Conservation (phyloP, 2,113 vertebrate species). For the Oryctolagus cuniculus region DNA sequence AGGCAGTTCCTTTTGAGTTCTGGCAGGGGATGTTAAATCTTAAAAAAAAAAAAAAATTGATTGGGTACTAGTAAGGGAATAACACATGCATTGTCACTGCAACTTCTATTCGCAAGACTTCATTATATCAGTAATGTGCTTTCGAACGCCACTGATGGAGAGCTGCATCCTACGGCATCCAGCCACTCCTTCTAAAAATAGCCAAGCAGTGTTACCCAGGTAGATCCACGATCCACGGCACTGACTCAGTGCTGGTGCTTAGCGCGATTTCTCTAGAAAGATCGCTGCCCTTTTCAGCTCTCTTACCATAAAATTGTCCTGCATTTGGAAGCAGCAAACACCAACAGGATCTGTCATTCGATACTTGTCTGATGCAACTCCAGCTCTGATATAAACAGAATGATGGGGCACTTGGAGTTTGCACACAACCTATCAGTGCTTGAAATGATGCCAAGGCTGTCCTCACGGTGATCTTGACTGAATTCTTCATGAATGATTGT, state of each 20-base stretch:
- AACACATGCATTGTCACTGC: slow-evolving; percentile 9
- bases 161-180: accelerated
- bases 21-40: slow-evolving; percentile 67
- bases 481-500: background rate
- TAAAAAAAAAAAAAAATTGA: slow-evolving; percentile 67
- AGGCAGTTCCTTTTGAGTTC: slow-evolving; percentile 55
- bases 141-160: background rate
- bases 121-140: background rate
- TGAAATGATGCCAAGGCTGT: accelerated
- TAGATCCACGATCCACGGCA: background rate
- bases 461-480: accelerated
- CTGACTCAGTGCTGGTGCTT: background rate
- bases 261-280: background rate
- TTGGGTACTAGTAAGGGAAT: slow-evolving; percentile 60
- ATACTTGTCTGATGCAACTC: background rate
- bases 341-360: background rate
- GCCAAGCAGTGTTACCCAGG: accelerated
- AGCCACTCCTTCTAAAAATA: background rate
- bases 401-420: accelerated
- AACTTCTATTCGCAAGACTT: slow-evolving; percentile 36
- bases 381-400: background rate
- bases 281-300: background rate
- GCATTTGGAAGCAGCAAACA: background rate
- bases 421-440: accelerated
- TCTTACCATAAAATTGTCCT: background rate